phyloP scores from a whole-genome alignment of 2,113 vertebrate genomes.

The Corythoichthys intestinalis region DNA sequence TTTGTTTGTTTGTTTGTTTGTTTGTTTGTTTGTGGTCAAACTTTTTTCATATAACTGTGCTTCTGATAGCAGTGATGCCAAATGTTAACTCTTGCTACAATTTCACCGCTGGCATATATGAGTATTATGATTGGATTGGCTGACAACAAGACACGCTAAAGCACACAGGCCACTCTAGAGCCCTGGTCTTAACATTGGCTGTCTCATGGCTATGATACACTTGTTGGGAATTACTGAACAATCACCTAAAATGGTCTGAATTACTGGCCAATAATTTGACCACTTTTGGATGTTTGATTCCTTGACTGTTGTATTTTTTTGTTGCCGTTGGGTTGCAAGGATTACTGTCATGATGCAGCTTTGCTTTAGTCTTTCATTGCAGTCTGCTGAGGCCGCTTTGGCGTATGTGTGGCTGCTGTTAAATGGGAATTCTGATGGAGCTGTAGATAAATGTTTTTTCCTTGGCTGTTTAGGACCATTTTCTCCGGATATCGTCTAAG shows the following conservation, averaged over 20 bases:
- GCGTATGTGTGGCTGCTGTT: slow-evolving; percentile 34
- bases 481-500: slow-evolving; percentile 73
- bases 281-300: not conserved
- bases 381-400: slow-evolving; percentile 41
- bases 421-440: slow-evolving; percentile 72
- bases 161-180: no score
- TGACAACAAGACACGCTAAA: no score
- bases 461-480: slow-evolving; percentile 69
- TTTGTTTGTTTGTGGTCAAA: no score
- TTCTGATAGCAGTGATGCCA: no score
- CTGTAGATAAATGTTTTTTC: slow-evolving; percentile 80
- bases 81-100: no score
- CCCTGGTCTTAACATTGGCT: no score
- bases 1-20: no score
- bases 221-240: not conserved
- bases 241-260: not conserved
- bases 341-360: slow-evolving; percentile 3
- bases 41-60: no score
- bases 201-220: not conserved
- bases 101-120: no score
- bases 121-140: no score
- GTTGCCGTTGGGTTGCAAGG: not conserved
- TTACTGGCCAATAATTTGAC: not conserved
- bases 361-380: slow-evolving; percentile 38
- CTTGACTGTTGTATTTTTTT: not conserved